Evolutionary conservation across 1,140 invertebrate species (phyloP).

Genomic region (Drosophila guanche): DNA sequence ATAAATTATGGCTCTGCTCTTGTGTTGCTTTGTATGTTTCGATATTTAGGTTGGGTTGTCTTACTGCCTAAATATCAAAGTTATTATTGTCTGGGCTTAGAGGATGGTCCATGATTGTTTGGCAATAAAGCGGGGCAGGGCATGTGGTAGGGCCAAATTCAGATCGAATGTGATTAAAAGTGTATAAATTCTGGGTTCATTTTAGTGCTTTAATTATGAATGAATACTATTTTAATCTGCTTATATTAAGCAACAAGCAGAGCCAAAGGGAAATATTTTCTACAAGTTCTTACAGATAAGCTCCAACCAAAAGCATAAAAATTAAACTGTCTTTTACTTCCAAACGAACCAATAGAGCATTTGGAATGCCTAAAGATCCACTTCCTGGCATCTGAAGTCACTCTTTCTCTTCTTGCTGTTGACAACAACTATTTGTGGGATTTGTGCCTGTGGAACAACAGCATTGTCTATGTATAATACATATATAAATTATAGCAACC

Average conservation of each 20-base stretch:
- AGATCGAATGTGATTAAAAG: background rate
- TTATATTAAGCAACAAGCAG: no score
- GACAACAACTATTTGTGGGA: slow-evolving; percentile 56
- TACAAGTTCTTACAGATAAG: no score
- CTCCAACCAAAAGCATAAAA: no score
- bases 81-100: slow-evolving; percentile 34
- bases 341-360: slow-evolving; percentile 9
- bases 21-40: slow-evolving; percentile 11
- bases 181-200: no score
- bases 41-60: slow-evolving; percentile 21
- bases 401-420: slow-evolving; percentile 17
- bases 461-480: slow-evolving; percentile 43
- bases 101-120: slow-evolving; percentile 29
- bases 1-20: slow-evolving; percentile 42
- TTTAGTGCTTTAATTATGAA: no score
- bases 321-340: no score
- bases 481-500: slow-evolving; percentile 33
- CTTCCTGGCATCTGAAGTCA: background rate
- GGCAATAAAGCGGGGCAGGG: background rate
- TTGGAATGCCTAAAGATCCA: background rate
- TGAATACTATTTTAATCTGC: no score
- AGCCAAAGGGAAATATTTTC: no score
- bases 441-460: slow-evolving; percentile 46
- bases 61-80: slow-evolving; percentile 42
- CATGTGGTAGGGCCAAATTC: background rate